Evolutionary conservation across 2,888 invertebrate genomes (phyloP).

Genomic region (Xylocampa areola): DNA sequence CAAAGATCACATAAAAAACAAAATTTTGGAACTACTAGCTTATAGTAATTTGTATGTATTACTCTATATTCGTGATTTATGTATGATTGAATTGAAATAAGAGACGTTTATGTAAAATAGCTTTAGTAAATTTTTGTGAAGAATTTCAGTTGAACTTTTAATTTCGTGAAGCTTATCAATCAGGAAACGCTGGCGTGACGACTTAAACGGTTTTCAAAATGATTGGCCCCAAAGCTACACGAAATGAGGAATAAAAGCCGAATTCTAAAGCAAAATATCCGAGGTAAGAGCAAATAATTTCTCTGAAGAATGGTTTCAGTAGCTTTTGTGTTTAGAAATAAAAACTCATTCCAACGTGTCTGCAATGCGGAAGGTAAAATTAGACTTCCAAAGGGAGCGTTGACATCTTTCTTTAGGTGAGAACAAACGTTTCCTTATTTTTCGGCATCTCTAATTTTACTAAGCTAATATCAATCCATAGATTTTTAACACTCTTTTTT

Average conservation of each 20-base stretch:
- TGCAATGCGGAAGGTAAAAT: conserved; percentile 50
- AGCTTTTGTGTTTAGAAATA: conserved; percentile 41
- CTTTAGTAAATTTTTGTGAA: too few species aligned
- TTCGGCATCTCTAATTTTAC: too few species aligned
- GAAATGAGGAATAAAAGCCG: conserved; percentile 10
- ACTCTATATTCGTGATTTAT: too few species aligned
- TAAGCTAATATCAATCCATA: too few species aligned
- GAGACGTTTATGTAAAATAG: conserved; percentile 6
- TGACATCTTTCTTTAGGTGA: conserved; percentile 21
- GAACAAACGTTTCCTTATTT: conserved; percentile 8
- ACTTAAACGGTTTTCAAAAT: conserved; percentile 41
- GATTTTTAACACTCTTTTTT: too few species aligned
- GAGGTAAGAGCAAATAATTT: conserved; percentile 27
- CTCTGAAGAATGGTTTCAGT: conserved; percentile 29
- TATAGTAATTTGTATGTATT: too few species aligned
- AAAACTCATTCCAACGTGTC: conserved; percentile 39
- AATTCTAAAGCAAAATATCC: conserved; percentile 23
- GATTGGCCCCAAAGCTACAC: conserved; percentile 22
- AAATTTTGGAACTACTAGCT: too few species aligned
- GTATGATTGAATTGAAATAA: too few species aligned
- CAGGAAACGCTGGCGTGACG: conserved; percentile 46
- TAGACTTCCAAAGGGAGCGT: conserved; percentile 30
- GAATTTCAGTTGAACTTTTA: conserved; percentile 21
- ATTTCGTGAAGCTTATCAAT: conserved; percentile 43
- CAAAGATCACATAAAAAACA: too few species aligned